Conservation (phyloP, 92 coral and sea anemone species). For the Siderastrea siderea region DNA sequence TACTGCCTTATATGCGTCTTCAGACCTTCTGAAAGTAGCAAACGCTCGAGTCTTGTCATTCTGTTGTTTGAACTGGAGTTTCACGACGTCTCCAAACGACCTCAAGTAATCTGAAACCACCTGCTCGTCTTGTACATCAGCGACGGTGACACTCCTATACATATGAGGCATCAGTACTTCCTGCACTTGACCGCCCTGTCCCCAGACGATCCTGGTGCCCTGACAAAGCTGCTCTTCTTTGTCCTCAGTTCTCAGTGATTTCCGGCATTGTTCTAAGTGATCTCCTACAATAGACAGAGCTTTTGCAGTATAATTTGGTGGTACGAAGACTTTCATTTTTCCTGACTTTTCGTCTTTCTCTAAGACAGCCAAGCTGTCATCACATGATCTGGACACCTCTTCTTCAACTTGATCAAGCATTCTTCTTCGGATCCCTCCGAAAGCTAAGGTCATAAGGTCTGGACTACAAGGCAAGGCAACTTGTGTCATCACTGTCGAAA, state of each 20-base stretch:
- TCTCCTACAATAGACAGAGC: slow-evolving; percentile 53
- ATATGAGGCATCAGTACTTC: slow-evolving; percentile 82
- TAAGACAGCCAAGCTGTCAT: slow-evolving; percentile 52
- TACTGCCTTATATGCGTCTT: slow-evolving; percentile 7
- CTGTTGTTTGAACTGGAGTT: slow-evolving; percentile 5
- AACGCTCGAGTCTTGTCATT: slow-evolving; percentile 17
- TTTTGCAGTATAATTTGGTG: slow-evolving; percentile 21
- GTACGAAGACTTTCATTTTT: slow-evolving; percentile 55
- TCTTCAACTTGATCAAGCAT: slow-evolving; percentile 46
- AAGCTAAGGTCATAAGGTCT: slow-evolving; percentile 57
- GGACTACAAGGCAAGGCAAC: slow-evolving; percentile 64
- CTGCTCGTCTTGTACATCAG: slow-evolving; percentile 8
- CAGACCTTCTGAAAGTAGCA: slow-evolving; percentile 58
- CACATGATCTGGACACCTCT: slow-evolving; percentile 50
- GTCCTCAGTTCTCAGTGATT: slow-evolving; percentile 53
- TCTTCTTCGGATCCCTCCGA: slow-evolving; percentile 62
- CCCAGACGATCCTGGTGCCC: slow-evolving; percentile 67
- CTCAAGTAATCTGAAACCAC: slow-evolving; percentile 36
- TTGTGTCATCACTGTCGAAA: slow-evolving; percentile 62
- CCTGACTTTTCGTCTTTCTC: slow-evolving; percentile 58
- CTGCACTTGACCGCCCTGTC: slow-evolving; percentile 73
- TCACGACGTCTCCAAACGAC: slow-evolving; percentile 51
- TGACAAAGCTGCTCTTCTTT: slow-evolving; percentile 44
- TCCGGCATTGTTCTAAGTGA: slow-evolving; percentile 59
- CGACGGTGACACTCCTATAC: slow-evolving; percentile 76